Base-by-base conservation (phyloP, 2,888 invertebrate genomes). In the Peribatodes rhomboidaria region DNA sequence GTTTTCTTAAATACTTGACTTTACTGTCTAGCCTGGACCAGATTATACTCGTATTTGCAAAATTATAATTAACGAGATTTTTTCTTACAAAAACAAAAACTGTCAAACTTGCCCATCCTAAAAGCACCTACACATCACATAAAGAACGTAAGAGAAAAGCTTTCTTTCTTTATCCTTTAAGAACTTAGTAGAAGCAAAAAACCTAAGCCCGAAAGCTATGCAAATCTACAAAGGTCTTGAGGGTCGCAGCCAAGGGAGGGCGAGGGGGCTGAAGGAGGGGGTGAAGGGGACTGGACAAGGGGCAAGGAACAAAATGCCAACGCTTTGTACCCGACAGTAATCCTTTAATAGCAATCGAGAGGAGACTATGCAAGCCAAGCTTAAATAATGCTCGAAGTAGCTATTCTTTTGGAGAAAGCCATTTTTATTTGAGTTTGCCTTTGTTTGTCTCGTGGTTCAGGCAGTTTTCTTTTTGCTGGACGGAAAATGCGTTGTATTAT, bases 141-240 rank as follows among this genome's bases (percentile, higher is more conserved):
- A 79, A 75, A 79, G 77, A 77, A 76, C 70, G 61, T 67, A 69
- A 57, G 69, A 69, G 73, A 64, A 79, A 79, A 78, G 64, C 74
- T 72, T 79, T 75, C 73, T 82, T 82, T 75, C 83, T 87, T 88
- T 87, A 89, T 90, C 89, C 87, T 85, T 84, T 90, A 90, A 89
- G 88, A 88, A 86, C 83, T 81, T 78, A 82, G 83, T 74, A 75
- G 79, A 79, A 82, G 84, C 79, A 87, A 88, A 90, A 89, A 90
- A 86, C 78, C 88, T 89, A 85, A 90, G 87, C 87, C 42, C 61
- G 67, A 90, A 90, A 90, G 90, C 90, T 92, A 92, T 92, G 92
- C 90, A 92, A 92, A 92, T 92, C 86, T 88, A 84, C 84, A 85
- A 89, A 90, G 88, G 88, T 90, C 91, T 92, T 90, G 82, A 89